Evolutionary conservation across 2,888 invertebrate species (phyloP).

Genomic region (Boloria euphrosyne): DNA sequence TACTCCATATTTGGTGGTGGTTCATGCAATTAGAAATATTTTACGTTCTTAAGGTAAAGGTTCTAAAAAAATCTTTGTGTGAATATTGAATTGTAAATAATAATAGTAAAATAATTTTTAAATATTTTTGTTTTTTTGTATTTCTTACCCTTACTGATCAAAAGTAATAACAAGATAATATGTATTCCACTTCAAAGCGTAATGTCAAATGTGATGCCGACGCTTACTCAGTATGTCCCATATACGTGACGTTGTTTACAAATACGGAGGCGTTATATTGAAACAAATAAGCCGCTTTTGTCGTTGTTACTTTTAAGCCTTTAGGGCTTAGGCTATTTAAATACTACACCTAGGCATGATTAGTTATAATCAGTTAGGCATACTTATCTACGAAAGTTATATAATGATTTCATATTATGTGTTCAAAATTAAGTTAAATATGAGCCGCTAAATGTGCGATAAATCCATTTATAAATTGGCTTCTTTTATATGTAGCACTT

Average conservation of each 20-base stretch:
- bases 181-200: conserved; percentile 21
- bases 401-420: not conserved
- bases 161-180: not conserved
- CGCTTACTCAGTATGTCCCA: conserved; percentile 27
- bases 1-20: conserved; percentile 22
- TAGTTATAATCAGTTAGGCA: not conserved
- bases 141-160: no score
- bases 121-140: no score
- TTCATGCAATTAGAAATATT: conserved; percentile 12
- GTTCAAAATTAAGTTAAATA: no score
- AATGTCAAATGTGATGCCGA: conserved; percentile 6
- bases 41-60: not conserved
- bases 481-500: conserved; percentile 20
- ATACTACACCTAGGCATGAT: not conserved
- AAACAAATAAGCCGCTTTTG: conserved; percentile 37
- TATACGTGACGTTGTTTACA: conserved; percentile 37
- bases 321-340: conserved; percentile 2
- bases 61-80: no score
- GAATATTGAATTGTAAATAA: no score
- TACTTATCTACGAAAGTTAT: not conserved
- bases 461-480: conserved; percentile 26
- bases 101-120: no score
- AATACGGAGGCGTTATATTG: conserved; percentile 37
- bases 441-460: conserved; percentile 1
- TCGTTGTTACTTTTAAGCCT: conserved; percentile 36